Conservation (phyloP, 1,140 invertebrate genomes). For the Oryctes rhinoceros region DNA sequence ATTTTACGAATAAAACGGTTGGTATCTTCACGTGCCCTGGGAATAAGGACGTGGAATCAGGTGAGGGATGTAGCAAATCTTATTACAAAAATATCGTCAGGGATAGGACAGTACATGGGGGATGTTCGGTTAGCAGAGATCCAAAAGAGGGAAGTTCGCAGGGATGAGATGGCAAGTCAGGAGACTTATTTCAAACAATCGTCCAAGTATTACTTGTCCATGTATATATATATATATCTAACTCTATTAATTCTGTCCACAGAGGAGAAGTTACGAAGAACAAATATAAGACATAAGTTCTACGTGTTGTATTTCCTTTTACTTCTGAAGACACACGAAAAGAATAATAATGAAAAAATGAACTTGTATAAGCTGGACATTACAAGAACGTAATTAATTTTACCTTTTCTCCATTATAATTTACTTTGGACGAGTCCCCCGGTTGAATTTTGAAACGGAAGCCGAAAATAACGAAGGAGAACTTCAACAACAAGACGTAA, state of each 20-base stretch:
- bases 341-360: conserved; percentile 4
- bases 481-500: not conserved
- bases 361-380: not conserved
- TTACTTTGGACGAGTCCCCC: not conserved
- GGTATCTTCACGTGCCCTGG: conserved; percentile 40
- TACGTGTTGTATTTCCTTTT: conserved; percentile 7
- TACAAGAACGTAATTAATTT: not conserved
- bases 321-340: not conserved
- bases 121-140: too few species aligned
- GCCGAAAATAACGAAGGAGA: not conserved
- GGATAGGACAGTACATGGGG: not conserved
- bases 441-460: not conserved
- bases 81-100: conserved; percentile 47
- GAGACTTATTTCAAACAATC: conserved; percentile 42
- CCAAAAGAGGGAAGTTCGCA: conserved; percentile 39
- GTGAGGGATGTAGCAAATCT: conserved; percentile 49
- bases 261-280: conserved; percentile 35
- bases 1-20: not conserved
- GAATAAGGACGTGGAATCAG: conserved; percentile 48
- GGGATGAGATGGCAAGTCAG: conserved; percentile 41
- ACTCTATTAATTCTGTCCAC: conserved; percentile 46
- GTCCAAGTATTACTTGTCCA: conserved; percentile 39
- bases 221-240: conserved; percentile 39
- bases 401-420: not conserved
- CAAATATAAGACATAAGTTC: conserved; percentile 41